Evolutionary conservation across 2,797 vertebrate species (phyloP).

Genomic region (Chloroceryle inda): DNA sequence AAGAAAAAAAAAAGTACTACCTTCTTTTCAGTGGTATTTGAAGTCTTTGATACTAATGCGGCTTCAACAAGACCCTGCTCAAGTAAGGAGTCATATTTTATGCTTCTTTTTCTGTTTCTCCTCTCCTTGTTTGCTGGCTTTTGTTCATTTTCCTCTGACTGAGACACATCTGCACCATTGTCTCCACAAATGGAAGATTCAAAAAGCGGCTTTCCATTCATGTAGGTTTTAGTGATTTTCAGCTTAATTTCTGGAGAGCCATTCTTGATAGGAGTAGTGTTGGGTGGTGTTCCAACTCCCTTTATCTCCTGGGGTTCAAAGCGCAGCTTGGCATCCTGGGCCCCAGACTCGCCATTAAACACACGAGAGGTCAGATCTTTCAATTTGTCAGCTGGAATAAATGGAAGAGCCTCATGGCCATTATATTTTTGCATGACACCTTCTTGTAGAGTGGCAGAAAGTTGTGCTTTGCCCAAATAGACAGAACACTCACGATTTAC

Average conservation of each 20-base stretch:
- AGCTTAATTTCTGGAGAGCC: constrained; percentile 90
- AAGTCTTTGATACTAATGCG: constrained; percentile 68
- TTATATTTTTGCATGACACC: constrained; percentile 91
- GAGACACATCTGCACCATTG: constrained; percentile 76
- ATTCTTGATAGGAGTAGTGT: constrained; percentile 85
- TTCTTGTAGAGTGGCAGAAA: constrained; percentile 91
- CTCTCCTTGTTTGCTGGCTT: constrained; percentile 72
- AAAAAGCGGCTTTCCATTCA: constrained; percentile 87
- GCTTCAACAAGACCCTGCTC: constrained; percentile 78
- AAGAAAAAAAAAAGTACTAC: constrained; percentile 39
- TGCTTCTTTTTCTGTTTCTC: constrained; percentile 85
- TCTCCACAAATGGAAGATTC: constrained; percentile 89
- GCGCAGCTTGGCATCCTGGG: constrained; percentile 84
- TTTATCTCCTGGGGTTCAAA: constrained; percentile 87
- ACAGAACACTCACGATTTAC: constrained; percentile 89
- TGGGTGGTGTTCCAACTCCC: constrained; percentile 85
- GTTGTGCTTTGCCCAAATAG: constrained; percentile 90
- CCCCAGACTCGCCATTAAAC: constrained; percentile 92
- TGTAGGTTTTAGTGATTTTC: constrained; percentile 91
- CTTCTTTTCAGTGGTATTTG: constrained; percentile 76
- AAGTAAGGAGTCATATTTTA: constrained; percentile 84
- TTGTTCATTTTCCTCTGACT: constrained; percentile 73
- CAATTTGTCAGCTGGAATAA: constrained; percentile 87
- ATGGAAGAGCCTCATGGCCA: constrained; percentile 85
- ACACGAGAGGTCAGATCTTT: constrained; percentile 94